A percentile compares a stretch with the other conserved stretches of the same genome.
phyloP scores from a whole-genome alignment of 1,140 invertebrate species.

The Nylanderia fulva region DNA sequence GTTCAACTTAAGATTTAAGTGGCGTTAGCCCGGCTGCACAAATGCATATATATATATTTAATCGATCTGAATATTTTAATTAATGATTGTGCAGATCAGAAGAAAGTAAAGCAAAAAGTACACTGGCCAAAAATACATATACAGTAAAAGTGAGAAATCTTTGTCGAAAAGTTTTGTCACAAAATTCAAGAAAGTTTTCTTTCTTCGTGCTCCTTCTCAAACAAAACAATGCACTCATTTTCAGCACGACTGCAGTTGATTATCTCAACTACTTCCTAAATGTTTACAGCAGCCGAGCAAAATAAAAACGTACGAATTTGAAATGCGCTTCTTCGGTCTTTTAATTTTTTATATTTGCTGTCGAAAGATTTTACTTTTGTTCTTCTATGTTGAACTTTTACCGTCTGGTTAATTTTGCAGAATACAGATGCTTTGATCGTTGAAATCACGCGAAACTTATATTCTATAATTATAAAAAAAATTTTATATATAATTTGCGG shows the following conservation, averaged over 20 bases:
- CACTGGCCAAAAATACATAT: background rate
- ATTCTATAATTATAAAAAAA: background rate
- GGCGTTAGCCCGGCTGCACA: no score
- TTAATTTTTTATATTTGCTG: background rate
- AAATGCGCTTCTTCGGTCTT: background rate
- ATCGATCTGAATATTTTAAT: background rate
- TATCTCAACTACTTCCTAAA: slow-evolving; percentile 49
- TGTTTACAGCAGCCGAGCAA: slow-evolving; percentile 23
- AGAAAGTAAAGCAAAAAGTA: background rate
- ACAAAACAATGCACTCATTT: slow-evolving; percentile 56
- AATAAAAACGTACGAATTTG: slow-evolving; percentile 35
- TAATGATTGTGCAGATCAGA: background rate
- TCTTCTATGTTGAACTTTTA: background rate
- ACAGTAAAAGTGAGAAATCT: background rate
- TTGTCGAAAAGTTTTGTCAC: background rate
- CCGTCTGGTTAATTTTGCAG: background rate
- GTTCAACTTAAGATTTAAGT: background rate
- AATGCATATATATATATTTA: background rate
- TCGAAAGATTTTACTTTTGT: background rate
- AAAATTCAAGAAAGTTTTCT: slow-evolving; percentile 14
- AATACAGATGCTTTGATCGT: background rate
- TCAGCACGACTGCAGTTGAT: slow-evolving; percentile 52
- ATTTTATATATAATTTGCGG: background rate
- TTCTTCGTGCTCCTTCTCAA: slow-evolving; percentile 58
- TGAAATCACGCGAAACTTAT: background rate